phyloP scores from a whole-genome alignment of 2,113 vertebrate genomes.

The Podilymbus podiceps region DNA sequence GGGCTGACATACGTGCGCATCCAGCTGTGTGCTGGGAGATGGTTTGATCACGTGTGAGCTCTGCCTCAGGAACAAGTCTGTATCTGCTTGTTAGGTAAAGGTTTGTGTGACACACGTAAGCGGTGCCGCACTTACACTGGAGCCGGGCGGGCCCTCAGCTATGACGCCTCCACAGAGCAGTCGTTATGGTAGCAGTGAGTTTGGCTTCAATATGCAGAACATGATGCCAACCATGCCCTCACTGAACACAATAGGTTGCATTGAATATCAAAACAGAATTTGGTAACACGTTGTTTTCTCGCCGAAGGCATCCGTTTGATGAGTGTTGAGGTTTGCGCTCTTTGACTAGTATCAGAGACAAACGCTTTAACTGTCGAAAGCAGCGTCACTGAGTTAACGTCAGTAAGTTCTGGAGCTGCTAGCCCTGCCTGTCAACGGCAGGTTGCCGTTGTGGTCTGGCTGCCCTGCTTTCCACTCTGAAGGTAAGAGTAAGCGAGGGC shows the following conservation, averaged over 20 bases:
- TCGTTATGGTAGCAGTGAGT: neutral
- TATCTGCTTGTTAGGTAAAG: neutral
- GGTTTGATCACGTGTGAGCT: accelerated
- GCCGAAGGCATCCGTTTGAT: neutral
- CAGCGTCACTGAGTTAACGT: neutral
- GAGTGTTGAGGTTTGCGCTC: neutral
- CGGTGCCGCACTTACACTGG: accelerated
- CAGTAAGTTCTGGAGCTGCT: neutral
- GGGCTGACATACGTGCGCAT: accelerated
- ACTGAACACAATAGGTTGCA: neutral
- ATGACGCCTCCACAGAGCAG: neutral
- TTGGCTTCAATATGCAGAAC: neutral
- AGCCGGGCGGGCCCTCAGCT: neutral
- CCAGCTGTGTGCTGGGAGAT: neutral
- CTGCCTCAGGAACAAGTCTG: neutral
- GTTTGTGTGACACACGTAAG: neutral
- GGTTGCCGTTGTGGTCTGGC: accelerated
- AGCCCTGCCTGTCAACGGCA: neutral
- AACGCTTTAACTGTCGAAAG: neutral
- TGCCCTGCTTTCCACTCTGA: neutral
- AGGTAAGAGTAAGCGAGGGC: too few relatives aligned
- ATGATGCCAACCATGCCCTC: neutral
- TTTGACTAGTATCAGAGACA: neutral
- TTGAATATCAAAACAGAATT: neutral
- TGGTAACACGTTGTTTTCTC: neutral